These are phyloP conservation scores for Pollenia labialis DNA, from an alignment of 2,888 invertebrate species.

Conservation along the genomic window DNA sequence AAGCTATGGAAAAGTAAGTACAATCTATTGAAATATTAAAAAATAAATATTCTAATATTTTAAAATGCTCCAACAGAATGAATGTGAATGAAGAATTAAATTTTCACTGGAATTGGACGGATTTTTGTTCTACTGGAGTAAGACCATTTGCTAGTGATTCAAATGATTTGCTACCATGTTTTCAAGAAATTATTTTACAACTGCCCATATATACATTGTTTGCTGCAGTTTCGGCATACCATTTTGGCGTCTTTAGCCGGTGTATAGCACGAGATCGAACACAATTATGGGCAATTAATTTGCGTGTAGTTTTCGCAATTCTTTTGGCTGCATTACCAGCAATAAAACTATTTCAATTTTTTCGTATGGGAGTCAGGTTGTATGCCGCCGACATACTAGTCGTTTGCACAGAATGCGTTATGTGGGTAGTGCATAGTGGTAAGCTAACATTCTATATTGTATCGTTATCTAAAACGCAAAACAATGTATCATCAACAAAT, in stretches of 20 bases:
- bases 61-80: conserved; percentile 15
- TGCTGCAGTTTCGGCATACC: conserved; percentile 91
- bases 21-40: background rate
- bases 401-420: conserved; percentile 88
- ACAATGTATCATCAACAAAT: too few relatives aligned
- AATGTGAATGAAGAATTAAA: conserved; percentile 71
- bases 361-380: conserved; percentile 85
- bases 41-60: background rate
- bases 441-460: conserved; percentile 82
- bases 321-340: conserved; percentile 88
- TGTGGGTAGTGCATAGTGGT: conserved; percentile 93
- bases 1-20: conserved; percentile 26
- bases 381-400: conserved; percentile 89
- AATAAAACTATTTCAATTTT: conserved; percentile 87
- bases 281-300: conserved; percentile 87
- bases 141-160: conserved; percentile 88
- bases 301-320: conserved; percentile 87
- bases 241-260: conserved; percentile 88
- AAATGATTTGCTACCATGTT: conserved; percentile 93
- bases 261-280: conserved; percentile 86
- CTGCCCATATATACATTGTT: conserved; percentile 90
- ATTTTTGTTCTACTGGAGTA: conserved; percentile 90
- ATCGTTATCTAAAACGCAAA: too few relatives aligned
- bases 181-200: conserved; percentile 92
- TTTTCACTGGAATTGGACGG: conserved; percentile 88